Conservation (phyloP, 23 tunicate genomes). For the Trididemnum miniatum region DNA sequence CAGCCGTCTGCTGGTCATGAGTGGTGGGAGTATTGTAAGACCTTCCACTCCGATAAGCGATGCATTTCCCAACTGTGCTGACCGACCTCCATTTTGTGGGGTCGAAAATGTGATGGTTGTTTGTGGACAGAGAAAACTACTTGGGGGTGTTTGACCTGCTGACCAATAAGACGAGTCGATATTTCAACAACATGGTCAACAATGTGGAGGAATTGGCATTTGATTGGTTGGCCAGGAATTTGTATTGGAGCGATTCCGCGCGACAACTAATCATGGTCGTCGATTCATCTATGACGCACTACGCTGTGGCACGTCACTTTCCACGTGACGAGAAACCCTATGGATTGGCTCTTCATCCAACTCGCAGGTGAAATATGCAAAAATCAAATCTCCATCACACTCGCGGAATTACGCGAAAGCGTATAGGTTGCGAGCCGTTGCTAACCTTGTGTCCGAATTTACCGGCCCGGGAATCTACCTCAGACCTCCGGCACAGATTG, state of each 20-base stretch:
- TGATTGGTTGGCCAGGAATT: neutral
- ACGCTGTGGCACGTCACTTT: neutral
- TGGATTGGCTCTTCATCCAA: constrained; percentile 7
- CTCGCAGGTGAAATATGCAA: neutral
- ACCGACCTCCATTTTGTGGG: too few relatives aligned
- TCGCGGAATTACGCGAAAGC: too few relatives aligned
- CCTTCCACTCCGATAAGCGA: too few relatives aligned
- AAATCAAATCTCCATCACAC: too few relatives aligned
- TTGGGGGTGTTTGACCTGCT: neutral
- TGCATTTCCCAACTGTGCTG: too few relatives aligned
- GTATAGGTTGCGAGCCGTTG: too few relatives aligned
- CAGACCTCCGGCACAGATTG: too few relatives aligned
- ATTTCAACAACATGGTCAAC: neutral
- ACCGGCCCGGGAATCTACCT: too few relatives aligned
- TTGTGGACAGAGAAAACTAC: neutral
- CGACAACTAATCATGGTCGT: neutral
- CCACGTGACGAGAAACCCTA: neutral
- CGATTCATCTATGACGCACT: neutral
- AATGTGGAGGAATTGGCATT: constrained; percentile 2
- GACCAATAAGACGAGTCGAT: neutral
- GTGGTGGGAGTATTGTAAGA: too few relatives aligned
- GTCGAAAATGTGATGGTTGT: too few relatives aligned
- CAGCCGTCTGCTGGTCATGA: too few relatives aligned
- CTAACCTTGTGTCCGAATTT: too few relatives aligned
- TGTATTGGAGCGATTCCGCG: neutral